Percentiles rank a stretch among this genome's conserved stretches.
These are phyloP conservation scores for Strix aluco DNA, from an alignment of 2,113 vertebrate genomes.

Conservation along the genomic window DNA sequence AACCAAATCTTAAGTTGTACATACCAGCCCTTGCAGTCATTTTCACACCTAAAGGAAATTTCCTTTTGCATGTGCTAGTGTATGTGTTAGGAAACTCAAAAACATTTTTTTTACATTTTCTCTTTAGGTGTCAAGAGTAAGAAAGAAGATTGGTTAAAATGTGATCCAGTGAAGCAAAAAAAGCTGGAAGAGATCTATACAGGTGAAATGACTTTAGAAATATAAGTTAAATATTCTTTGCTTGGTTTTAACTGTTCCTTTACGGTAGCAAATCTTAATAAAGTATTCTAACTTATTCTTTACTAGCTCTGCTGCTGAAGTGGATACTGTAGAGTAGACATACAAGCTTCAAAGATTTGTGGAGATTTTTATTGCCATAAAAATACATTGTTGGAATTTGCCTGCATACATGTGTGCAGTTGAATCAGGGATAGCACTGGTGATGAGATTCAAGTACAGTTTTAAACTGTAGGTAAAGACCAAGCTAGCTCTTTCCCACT, in stretches of 20 bases:
- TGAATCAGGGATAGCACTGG: neutral
- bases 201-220: slow-evolving; percentile 68
- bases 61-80: neutral
- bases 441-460: neutral
- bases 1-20: neutral
- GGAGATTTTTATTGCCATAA: neutral
- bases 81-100: neutral
- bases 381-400: neutral
- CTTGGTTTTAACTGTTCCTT: neutral
- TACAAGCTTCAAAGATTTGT: neutral
- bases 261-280: neutral
- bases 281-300: neutral
- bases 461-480: neutral
- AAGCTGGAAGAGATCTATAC: slow-evolving; percentile 34
- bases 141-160: slow-evolving; percentile 82
- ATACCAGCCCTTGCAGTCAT: neutral
- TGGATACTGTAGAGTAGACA: neutral
- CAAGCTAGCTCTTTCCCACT: neutral
- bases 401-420: neutral
- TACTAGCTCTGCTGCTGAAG: neutral
- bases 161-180: slow-evolving; percentile 57
- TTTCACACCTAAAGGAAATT: neutral
- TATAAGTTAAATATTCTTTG: neutral
- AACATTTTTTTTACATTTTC: slow-evolving; percentile 12
- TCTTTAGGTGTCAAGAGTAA: slow-evolving; percentile 79